phyloP scores from a whole-genome alignment of 1,140 invertebrate species.

The Brachionus calyciflorus region DNA sequence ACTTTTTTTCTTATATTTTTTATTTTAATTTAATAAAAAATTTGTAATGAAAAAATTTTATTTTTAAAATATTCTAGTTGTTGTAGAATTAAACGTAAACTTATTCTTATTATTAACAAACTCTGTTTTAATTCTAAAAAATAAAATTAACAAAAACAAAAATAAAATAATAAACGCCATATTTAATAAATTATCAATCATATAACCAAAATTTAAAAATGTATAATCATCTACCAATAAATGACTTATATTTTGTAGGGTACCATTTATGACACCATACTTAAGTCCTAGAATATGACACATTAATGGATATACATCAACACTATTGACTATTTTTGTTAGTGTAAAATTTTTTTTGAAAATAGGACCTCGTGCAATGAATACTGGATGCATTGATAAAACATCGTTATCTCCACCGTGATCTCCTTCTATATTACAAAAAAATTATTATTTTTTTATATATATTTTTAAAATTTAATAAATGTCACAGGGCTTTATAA shows the following conservation, averaged over 20 bases:
- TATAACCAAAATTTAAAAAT: not conserved
- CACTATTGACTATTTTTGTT: not conserved
- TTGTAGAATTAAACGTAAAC: too few relatives aligned
- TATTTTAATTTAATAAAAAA: too few relatives aligned
- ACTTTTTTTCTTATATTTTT: too few relatives aligned
- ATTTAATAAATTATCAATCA: not conserved
- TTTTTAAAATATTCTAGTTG: too few relatives aligned
- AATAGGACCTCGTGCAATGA: constrained; percentile 68
- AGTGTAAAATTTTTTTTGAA: constrained; percentile 63
- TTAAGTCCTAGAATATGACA: not conserved
- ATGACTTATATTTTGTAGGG: not conserved
- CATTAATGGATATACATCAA: constrained; percentile 22
- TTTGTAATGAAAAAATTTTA: too few relatives aligned
- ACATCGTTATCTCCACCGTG: constrained; percentile 69
- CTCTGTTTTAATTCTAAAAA: too few relatives aligned
- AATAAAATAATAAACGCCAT: constrained; percentile 10
- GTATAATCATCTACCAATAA: not conserved
- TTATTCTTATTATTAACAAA: too few relatives aligned
- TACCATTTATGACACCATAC: not conserved
- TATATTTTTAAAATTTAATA: too few relatives aligned
- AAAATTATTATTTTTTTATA: not conserved
- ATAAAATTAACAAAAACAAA: not conserved
- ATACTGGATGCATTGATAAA: constrained; percentile 68
- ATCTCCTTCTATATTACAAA: constrained; percentile 58
- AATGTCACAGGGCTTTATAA: too few relatives aligned